Conservation (phyloP, 2,888 invertebrate species). For the Orgyia antiqua region DNA sequence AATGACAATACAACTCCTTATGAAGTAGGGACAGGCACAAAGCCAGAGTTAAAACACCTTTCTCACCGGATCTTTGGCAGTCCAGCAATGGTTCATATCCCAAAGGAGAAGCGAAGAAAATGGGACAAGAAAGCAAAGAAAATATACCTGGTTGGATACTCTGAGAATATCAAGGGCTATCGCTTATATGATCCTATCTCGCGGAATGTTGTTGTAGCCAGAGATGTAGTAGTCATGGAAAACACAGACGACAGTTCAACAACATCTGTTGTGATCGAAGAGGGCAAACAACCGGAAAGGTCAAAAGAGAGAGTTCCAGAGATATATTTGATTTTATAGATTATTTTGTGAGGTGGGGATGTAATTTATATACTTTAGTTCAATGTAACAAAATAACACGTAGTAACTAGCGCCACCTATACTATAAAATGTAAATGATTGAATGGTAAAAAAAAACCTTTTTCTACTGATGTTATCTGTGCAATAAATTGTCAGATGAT, state of each 20-base stretch:
- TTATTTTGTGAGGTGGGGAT: too few species aligned
- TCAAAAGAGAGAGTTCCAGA: too few species aligned
- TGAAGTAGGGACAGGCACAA: slow-evolving; percentile 4
- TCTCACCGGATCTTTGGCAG: slow-evolving; percentile 3
- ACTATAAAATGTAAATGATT: too few species aligned
- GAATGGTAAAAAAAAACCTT: too few species aligned
- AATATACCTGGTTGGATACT: slow-evolving; percentile 17
- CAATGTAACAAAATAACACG: too few species aligned
- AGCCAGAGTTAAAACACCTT: slow-evolving; percentile 1
- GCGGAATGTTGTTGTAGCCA: not conserved
- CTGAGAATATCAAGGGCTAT: slow-evolving; percentile 24
- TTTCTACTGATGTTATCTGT: too few species aligned
- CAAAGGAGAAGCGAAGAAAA: slow-evolving; percentile 4
- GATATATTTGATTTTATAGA: too few species aligned
- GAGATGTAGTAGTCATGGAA: not conserved
- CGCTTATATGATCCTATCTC: slow-evolving; percentile 16
- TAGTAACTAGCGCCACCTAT: too few species aligned
- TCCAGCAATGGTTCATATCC: slow-evolving; percentile 6
- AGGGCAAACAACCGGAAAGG: too few species aligned
- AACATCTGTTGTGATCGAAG: slow-evolving; percentile 1
- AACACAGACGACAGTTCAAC: not conserved
- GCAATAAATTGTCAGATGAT: too few species aligned
- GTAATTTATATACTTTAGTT: too few species aligned
- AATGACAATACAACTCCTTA: slow-evolving; percentile 1
- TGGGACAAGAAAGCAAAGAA: slow-evolving; percentile 22